Conservation (phyloP, 2,113 vertebrate genomes). For the Propithecus coquereli region DNA sequence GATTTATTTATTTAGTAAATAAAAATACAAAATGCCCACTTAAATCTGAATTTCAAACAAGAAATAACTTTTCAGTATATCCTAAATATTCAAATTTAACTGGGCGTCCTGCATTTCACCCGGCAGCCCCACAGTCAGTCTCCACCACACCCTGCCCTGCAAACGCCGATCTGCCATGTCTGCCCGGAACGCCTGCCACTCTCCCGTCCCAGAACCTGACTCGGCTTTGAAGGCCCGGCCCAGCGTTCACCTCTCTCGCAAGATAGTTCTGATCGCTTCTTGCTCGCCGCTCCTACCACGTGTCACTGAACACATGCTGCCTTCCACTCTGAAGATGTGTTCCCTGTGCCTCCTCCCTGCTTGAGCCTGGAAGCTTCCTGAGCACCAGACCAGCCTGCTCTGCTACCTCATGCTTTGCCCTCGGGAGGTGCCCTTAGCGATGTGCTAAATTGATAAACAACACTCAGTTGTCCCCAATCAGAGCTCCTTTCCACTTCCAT, state of each 20-base stretch:
- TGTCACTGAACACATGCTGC: background rate
- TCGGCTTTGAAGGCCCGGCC: background rate
- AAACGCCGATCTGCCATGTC: background rate
- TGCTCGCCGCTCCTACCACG: background rate
- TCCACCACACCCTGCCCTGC: background rate
- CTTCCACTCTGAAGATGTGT: background rate
- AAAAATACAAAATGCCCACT: background rate
- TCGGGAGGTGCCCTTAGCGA: background rate
- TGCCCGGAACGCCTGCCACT: background rate
- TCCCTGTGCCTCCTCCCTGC: background rate
- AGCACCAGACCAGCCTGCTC: background rate
- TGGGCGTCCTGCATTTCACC: background rate
- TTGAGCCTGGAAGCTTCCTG: background rate
- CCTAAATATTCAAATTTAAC: background rate
- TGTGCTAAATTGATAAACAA: background rate
- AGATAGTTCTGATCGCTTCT: background rate
- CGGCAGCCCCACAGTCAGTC: background rate
- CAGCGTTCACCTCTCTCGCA: background rate
- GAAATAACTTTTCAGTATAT: background rate
- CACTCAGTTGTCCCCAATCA: background rate
- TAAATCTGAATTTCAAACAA: constrained; percentile 3
- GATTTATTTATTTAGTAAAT: background rate
- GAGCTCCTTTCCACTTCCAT: background rate
- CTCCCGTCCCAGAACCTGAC: background rate
- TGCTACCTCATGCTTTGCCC: too few species aligned